Conservation (phyloP, 2,113 vertebrate species). For the Aramus guarauna region DNA sequence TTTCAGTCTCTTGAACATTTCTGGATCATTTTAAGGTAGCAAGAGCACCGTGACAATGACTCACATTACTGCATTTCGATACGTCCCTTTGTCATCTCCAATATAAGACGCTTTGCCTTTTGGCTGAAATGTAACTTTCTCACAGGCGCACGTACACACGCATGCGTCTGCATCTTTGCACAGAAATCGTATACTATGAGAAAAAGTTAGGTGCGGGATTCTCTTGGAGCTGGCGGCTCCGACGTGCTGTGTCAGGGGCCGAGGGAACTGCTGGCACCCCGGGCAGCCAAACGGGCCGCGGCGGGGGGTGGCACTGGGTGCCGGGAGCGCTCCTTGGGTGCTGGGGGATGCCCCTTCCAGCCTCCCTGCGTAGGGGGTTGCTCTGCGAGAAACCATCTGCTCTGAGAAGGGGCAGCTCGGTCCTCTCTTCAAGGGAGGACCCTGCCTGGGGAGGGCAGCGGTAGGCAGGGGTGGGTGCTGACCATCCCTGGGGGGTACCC, state of each 20-base stretch:
- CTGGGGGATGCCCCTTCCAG: neutral
- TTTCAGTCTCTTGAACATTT: neutral
- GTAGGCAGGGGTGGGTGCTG: neutral
- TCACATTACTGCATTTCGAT: neutral
- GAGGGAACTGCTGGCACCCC: neutral
- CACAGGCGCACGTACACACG: fast-evolving
- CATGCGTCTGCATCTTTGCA: neutral
- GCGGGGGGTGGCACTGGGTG: fast-evolving
- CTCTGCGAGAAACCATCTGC: neutral
- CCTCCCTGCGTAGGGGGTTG: fast-evolving
- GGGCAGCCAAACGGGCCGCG: neutral
- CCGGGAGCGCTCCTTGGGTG: neutral
- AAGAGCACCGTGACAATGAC: neutral
- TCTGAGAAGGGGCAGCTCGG: neutral
- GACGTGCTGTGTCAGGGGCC: neutral
- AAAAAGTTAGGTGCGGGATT: neutral
- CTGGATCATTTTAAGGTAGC: neutral
- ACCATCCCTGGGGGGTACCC: fast-evolving
- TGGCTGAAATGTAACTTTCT: neutral
- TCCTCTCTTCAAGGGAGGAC: neutral
- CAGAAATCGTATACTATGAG: neutral
- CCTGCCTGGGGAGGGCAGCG: neutral
- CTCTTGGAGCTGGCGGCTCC: neutral
- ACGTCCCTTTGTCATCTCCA: neutral
- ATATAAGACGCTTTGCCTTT: neutral